Evolutionary conservation across 2,113 vertebrate species (phyloP), one percentile per base, ranked within the genome.

Genomic region (Cyanistes caeruleus): DNA sequence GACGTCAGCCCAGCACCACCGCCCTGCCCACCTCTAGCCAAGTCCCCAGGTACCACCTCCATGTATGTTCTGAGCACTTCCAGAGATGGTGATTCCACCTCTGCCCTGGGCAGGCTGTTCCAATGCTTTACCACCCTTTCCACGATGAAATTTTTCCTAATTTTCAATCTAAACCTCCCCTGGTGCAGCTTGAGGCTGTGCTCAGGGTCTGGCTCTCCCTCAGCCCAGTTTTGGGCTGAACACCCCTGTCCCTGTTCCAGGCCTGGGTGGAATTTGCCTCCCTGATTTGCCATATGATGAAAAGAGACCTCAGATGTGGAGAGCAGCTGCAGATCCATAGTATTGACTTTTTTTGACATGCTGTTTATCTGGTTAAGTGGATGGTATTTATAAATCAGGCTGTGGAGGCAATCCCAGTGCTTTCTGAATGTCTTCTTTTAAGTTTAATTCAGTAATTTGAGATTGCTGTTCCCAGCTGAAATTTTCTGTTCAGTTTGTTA

Each of bases 381-480:
- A 43, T 80, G 65, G 80, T 95, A 93, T 95, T 97, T 97, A 93
- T 88, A 51, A 84, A 88, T 91, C 72, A 43, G 64, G 73, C 78
- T 93, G n/a, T 53, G 70, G 31, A 84, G 75, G 62, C 75, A 78
- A 27, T 69, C 48, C 72, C 11, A 1, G 48, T 44, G 64, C 69
- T 78, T 90, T 77, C 72, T 92, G 75, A 87, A 46, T 41, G 67
- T 55, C 80, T 93, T 72, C 53, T 69, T 85, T 70, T 31, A 13
- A 19, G 18, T 64, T 80, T n/a, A 33, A 37, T 58, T 89, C 31
- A 24, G 33, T 56, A 33, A 53, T 41, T 51, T 27, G 88, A 90
- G 59, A 24, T 18, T 78, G 33, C 80, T 52, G 7, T 41, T 79
- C 64, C 59, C 64, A 70, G 63, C 30, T 90, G 85, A 67, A 55